Base-by-base conservation (phyloP, 2,888 invertebrate genomes). In the Bombyx huttoni region DNA sequence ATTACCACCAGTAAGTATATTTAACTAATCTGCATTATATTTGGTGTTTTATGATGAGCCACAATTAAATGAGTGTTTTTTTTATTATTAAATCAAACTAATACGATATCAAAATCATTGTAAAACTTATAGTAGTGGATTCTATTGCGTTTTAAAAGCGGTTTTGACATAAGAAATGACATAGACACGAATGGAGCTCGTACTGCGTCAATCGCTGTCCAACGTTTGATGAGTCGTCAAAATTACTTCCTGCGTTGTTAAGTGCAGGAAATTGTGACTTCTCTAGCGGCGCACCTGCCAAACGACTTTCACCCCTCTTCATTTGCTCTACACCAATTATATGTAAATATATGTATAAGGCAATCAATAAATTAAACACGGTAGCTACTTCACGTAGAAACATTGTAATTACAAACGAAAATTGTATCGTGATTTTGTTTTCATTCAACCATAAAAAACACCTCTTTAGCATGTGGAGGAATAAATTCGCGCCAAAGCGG, bases 181-280 rank as follows among this genome's bases (percentile, higher is more conserved):
- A 77, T 75, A 64, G 72, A 66, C 62, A 65, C 62, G 63, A 60
- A 65, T 72, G 75, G 70, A 68, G 68, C 70, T 61, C 62, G 58
- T 54, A 48, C 64, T 71, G 68, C 72, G 73, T 81, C 83, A 79
- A 75, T 79, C 75, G 75, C 68, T 71, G 81, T 77, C 81, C 75
- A 75, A 70, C 83, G 81, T 85, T 86, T 86, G 86, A 85, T 85
- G 87, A 87, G 71, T 86, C 84, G 78, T 84, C 87, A 87, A 82
- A 84, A 87, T 87, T 84, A 76, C 81, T 86, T 88, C 87, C 87
- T 79, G 82, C 62, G 80, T 78, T 84, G 79, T 88, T 88, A 88
- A 87, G 87, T 86, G 86, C 87, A 86, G 87, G 87, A 88, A 88
- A 88, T 88, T 88, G 87, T 85, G 82, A 82, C 81, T 86, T 73